phyloP scores from a whole-genome alignment of 1,140 invertebrate species.

The Drosophila virilis region DNA sequence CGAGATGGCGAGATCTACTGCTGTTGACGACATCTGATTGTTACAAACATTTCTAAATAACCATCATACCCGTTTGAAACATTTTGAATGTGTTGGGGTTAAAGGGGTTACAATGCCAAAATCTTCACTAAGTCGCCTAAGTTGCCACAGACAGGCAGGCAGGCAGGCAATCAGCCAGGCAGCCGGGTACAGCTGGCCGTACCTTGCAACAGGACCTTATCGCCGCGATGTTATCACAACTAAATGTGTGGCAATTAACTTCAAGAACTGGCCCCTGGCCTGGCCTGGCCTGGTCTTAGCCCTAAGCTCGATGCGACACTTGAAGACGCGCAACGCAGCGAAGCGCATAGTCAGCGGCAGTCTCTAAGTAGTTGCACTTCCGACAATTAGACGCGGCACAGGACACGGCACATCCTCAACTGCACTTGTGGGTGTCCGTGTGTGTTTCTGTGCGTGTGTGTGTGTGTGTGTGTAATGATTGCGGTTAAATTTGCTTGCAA shows the following conservation, averaged over 20 bases:
- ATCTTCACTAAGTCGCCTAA: slow-evolving; percentile 59
- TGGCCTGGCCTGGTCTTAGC: neutral
- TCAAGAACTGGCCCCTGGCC: slow-evolving; percentile 28
- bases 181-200: neutral
- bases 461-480: slow-evolving; percentile 67
- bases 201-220: slow-evolving; percentile 23
- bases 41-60: too few species aligned
- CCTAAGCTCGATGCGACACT: neutral
- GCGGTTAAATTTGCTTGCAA: slow-evolving; percentile 48
- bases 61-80: too few species aligned
- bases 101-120: slow-evolving; percentile 50
- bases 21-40: too few species aligned
- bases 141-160: neutral
- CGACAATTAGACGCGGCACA: slow-evolving; percentile 60
- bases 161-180: neutral
- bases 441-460: slow-evolving; percentile 4
- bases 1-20: too few species aligned
- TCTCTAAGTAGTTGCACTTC: slow-evolving; percentile 72
- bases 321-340: slow-evolving; percentile 35
- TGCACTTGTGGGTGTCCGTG: slow-evolving; percentile 26
- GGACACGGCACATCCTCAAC: slow-evolving; percentile 12
- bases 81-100: slow-evolving; percentile 17
- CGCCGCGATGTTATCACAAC: slow-evolving; percentile 41
- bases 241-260: slow-evolving; percentile 74
- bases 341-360: slow-evolving; percentile 55